Evolutionary conservation across 2,888 invertebrate species (phyloP).

Genomic region (Halocaridina rubra): DNA sequence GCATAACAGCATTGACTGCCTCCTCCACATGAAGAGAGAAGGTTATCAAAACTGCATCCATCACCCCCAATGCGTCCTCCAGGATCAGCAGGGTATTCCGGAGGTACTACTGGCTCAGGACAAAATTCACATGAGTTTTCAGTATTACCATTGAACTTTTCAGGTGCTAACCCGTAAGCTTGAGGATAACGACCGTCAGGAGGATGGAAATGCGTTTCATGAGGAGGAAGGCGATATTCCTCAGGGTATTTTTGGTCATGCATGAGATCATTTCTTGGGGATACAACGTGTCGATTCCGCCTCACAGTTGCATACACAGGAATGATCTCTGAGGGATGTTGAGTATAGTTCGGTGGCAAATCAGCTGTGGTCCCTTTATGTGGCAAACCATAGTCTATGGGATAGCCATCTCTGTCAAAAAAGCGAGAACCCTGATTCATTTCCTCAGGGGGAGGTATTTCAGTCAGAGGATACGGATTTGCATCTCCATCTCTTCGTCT

Average conservation of each 20-base stretch:
- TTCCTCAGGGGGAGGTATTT: conserved; percentile 48
- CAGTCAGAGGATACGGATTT: conserved; percentile 53
- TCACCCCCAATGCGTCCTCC: conserved; percentile 55
- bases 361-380: conserved; percentile 25
- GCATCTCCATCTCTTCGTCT: conserved; percentile 25
- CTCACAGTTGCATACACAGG: conserved; percentile 45
- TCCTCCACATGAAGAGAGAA: conserved; percentile 50
- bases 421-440: conserved; percentile 34
- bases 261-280: conserved; percentile 18
- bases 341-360: conserved; percentile 23
- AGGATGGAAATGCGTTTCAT: conserved; percentile 38
- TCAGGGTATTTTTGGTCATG: conserved; percentile 58
- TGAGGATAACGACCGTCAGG: conserved; percentile 53
- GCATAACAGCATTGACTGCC: conserved; percentile 54
- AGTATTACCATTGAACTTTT: conserved; percentile 17
- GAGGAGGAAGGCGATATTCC: conserved; percentile 51
- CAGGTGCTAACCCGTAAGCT: conserved; percentile 30
- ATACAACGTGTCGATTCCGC: conserved; percentile 21
- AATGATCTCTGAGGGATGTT: conserved; percentile 25
- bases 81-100: conserved; percentile 26
- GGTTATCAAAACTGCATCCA: conserved; percentile 62
- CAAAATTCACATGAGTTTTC: conserved; percentile 43
- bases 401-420: conserved; percentile 40
- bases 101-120: conserved; percentile 23
- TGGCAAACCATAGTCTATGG: conserved; percentile 43